Conservation (phyloP, 2,797 vertebrate species). For the Scleropages formosus region DNA sequence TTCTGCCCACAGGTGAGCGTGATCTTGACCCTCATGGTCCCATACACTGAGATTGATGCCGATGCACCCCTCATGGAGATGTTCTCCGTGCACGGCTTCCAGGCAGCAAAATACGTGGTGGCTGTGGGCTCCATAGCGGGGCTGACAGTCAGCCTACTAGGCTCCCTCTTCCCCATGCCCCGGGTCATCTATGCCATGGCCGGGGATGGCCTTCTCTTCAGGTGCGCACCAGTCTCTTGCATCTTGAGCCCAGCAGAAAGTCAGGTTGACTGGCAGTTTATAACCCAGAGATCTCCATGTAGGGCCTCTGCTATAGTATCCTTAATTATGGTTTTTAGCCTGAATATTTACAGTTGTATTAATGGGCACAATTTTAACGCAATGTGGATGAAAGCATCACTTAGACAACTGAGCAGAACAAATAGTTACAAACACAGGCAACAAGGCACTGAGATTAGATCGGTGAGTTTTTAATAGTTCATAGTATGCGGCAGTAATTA, state of each 20-base stretch:
- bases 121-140: slow-evolving; percentile 92
- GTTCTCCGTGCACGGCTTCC: slow-evolving; percentile 86
- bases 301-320: not conserved
- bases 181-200: slow-evolving; percentile 97
- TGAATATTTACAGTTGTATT: not conserved
- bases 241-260: too few relatives aligned
- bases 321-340: not conserved
- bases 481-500: too few relatives aligned
- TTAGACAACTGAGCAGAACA: too few relatives aligned
- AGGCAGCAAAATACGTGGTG: slow-evolving; percentile 89
- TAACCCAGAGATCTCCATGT: not conserved
- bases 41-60: slow-evolving; percentile 83
- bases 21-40: slow-evolving; percentile 94
- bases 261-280: too few relatives aligned
- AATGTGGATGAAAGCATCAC: too few relatives aligned
- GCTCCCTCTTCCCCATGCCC: slow-evolving; percentile 95
- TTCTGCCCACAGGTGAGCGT: slow-evolving; percentile 80
- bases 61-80: slow-evolving; percentile 98
- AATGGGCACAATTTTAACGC: not conserved
- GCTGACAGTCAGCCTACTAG: slow-evolving; percentile 88
- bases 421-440: too few relatives aligned
- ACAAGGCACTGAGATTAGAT: too few relatives aligned
- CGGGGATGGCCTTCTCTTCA: slow-evolving; percentile 92
- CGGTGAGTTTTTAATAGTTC: too few relatives aligned
- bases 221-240: slow-evolving; percentile 63